These are phyloP conservation scores for Zaprionus vittiger DNA, from an alignment of 1,140 invertebrate genomes.

Conservation along the genomic window DNA sequence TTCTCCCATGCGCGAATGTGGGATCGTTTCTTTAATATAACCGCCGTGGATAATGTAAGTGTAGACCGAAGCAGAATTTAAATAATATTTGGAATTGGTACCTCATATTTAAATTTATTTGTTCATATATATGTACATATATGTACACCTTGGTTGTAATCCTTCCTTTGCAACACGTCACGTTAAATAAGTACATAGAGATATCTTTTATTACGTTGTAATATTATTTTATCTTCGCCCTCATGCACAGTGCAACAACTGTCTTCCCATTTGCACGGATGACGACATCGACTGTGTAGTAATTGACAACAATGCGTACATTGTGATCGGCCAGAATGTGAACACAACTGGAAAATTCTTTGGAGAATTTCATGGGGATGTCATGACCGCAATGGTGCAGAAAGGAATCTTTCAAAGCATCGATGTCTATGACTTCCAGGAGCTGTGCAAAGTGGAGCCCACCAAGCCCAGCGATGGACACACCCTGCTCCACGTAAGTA, in stretches of 20 bases:
- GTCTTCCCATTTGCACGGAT: conserved; percentile 86
- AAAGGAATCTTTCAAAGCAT: conserved; percentile 90
- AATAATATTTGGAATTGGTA: no score
- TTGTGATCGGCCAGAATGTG: conserved; percentile 90
- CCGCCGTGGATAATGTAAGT: conserved; percentile 85
- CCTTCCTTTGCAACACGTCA: neutral
- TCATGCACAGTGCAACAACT: conserved; percentile 84
- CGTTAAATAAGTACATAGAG: neutral
- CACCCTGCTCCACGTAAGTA: conserved; percentile 65
- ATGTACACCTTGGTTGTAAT: no score
- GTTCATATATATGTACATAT: no score
- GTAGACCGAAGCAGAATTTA: no score
- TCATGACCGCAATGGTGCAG: conserved; percentile 91
- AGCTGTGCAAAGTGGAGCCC: conserved; percentile 86
- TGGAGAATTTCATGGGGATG: conserved; percentile 91
- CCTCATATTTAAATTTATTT: no score
- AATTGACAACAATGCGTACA: conserved; percentile 95
- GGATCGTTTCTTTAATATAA: conserved; percentile 89
- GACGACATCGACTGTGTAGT: conserved; percentile 91
- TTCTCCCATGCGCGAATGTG: conserved; percentile 89
- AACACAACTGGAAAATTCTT: conserved; percentile 93
- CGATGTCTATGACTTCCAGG: conserved; percentile 94
- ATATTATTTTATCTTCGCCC: neutral
- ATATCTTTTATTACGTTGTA: no score
- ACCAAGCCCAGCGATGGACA: conserved; percentile 55